phyloP scores from a whole-genome alignment of 2,888 invertebrate species.

The Dryadula phaetusa region DNA sequence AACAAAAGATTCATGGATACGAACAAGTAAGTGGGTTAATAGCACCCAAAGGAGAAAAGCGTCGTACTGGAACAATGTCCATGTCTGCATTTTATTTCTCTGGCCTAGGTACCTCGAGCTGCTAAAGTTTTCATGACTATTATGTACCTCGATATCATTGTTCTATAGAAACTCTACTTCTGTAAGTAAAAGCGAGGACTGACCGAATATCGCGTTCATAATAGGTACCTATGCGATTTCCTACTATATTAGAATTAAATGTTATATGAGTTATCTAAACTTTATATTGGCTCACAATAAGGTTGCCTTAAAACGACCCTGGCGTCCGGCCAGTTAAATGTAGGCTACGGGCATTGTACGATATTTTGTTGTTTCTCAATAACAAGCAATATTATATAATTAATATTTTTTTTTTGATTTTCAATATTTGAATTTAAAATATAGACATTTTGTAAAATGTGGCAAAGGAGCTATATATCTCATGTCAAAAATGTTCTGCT shows the following conservation, averaged over 20 bases:
- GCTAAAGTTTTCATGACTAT: constrained; percentile 24
- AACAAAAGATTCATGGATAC: constrained; percentile 27
- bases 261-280: constrained; percentile 19
- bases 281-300: constrained; percentile 38
- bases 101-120: constrained; percentile 22
- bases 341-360: constrained; percentile 44
- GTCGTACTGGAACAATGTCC: constrained; percentile 35
- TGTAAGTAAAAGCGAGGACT: constrained; percentile 8
- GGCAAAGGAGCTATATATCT: constrained; percentile 57
- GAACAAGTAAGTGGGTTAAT: constrained; percentile 65
- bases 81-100: constrained; percentile 42
- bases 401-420: not conserved
- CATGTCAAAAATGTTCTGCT: constrained; percentile 57
- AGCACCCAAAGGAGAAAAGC: constrained; percentile 53
- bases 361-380: constrained; percentile 36
- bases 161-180: not conserved
- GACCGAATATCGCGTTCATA: not conserved
- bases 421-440: constrained; percentile 19
- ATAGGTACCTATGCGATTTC: not conserved
- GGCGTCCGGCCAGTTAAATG: constrained; percentile 46
- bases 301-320: constrained; percentile 42
- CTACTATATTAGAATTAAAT: constrained; percentile 11
- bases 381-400: constrained; percentile 25
- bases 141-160: constrained; percentile 3
- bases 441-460: constrained; percentile 55